Percentiles rank a stretch among this genome's conserved stretches.
Evolutionary conservation across 2,888 invertebrate species (phyloP).

Genomic region (Diarsia brunnea): DNA sequence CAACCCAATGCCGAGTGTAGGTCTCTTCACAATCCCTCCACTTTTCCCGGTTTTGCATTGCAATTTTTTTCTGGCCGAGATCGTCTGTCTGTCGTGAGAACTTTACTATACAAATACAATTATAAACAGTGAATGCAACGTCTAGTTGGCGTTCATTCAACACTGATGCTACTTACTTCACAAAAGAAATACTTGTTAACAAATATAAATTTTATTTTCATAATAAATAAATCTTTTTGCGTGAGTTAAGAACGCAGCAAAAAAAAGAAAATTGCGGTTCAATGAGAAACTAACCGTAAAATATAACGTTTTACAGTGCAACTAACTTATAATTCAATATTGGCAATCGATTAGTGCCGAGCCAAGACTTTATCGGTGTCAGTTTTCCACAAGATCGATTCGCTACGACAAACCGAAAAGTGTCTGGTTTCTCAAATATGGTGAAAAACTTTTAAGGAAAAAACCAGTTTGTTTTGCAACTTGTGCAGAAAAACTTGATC

Average conservation of each 20-base stretch:
- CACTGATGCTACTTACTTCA: slow-evolving; percentile 19
- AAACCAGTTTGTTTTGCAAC: slow-evolving; percentile 61
- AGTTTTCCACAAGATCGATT: slow-evolving; percentile 79
- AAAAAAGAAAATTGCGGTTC: slow-evolving; percentile 65
- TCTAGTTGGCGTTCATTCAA: slow-evolving; percentile 42
- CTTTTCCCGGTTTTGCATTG: too few species aligned
- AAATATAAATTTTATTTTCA: slow-evolving; percentile 39
- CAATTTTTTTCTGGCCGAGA: too few species aligned
- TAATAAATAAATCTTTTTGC: slow-evolving; percentile 43
- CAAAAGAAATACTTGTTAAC: slow-evolving; percentile 20
- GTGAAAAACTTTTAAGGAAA: slow-evolving; percentile 67
- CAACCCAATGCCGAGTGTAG: too few species aligned
- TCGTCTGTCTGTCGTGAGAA: too few species aligned
- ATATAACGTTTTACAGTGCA: slow-evolving; percentile 72
- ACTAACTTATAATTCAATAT: slow-evolving; percentile 76
- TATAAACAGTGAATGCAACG: slow-evolving; percentile 59
- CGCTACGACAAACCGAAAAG: slow-evolving; percentile 75
- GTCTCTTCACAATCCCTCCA: too few species aligned
- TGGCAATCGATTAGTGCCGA: slow-evolving; percentile 79
- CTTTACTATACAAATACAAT: slow-evolving; percentile 53
- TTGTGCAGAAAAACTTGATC: slow-evolving; percentile 49
- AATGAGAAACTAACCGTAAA: slow-evolving; percentile 68
- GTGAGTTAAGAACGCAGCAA: slow-evolving; percentile 27
- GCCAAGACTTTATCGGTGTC: slow-evolving; percentile 72
- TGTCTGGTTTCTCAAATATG: slow-evolving; percentile 71